Evolutionary conservation across 2,113 vertebrate genomes (phyloP).

Genomic region (Bujurquina vittata): DNA sequence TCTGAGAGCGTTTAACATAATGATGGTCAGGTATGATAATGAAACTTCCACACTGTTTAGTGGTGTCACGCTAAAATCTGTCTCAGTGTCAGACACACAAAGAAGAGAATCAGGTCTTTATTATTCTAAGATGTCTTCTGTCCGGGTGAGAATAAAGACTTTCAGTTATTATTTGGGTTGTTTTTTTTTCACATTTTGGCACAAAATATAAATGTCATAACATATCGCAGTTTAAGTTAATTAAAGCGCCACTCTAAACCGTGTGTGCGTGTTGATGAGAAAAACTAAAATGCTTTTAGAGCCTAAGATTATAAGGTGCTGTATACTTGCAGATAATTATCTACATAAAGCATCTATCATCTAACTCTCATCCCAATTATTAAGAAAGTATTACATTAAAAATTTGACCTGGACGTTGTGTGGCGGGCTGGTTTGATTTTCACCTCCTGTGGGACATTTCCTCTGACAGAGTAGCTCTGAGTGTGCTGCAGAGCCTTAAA

Average conservation of each 20-base stretch:
- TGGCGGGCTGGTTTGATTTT: neutral
- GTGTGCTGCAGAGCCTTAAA: neutral
- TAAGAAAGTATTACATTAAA: neutral
- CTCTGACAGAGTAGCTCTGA: neutral
- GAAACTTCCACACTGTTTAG: slow-evolving; percentile 34
- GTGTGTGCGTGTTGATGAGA: neutral
- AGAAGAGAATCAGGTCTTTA: neutral
- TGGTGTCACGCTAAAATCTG: slow-evolving; percentile 40
- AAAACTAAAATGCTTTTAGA: neutral
- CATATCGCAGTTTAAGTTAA: neutral
- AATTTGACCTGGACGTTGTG: neutral
- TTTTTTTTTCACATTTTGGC: neutral
- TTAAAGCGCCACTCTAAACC: neutral
- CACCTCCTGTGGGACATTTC: neutral
- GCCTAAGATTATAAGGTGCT: neutral
- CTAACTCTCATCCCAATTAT: neutral
- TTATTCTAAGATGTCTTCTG: neutral
- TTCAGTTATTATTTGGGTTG: neutral
- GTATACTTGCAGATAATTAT: neutral
- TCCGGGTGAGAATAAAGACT: neutral
- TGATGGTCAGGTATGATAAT: slow-evolving; percentile 69
- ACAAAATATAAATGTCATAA: neutral
- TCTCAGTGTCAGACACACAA: neutral
- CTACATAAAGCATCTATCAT: neutral
- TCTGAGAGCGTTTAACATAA: slow-evolving; percentile 68